A percentile compares a stretch with the other conserved stretches of the same genome.
Evolutionary conservation across 1,140 invertebrate species (phyloP).

Genomic region (Drosophila teissieri): DNA sequence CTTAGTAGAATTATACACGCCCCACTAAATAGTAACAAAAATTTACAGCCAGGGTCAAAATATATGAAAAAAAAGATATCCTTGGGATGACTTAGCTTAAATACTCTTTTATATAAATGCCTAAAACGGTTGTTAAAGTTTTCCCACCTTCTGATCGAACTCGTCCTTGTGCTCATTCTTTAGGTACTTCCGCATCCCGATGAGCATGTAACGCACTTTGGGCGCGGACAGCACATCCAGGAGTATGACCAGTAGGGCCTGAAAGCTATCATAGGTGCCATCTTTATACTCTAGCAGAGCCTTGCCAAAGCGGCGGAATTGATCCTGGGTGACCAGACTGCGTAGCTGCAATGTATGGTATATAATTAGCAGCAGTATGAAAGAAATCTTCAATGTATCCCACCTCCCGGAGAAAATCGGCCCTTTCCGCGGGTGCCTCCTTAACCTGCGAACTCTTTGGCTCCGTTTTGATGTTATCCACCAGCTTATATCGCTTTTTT

Average conservation of each 20-base stretch:
- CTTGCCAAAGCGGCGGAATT: slow-evolving; percentile 87
- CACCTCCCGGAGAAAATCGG: slow-evolving; percentile 76
- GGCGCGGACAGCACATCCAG: slow-evolving; percentile 85
- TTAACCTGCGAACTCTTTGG: slow-evolving; percentile 34
- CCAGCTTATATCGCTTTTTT: slow-evolving; percentile 74
- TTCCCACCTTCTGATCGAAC: slow-evolving; percentile 83
- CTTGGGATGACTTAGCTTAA: not conserved
- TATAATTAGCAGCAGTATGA: not conserved
- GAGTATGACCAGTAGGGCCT: slow-evolving; percentile 85
- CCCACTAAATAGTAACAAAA: not conserved
- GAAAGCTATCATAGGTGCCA: slow-evolving; percentile 85
- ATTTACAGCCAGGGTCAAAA: not conserved
- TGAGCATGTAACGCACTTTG: slow-evolving; percentile 87
- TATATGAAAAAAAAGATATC: not conserved
- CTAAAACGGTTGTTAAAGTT: not conserved
- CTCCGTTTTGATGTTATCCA: slow-evolving; percentile 50
- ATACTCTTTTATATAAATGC: not conserved
- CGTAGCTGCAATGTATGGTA: slow-evolving; percentile 53
- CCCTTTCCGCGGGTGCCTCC: slow-evolving; percentile 64
- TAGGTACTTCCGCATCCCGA: slow-evolving; percentile 87
- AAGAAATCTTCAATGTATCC: not conserved
- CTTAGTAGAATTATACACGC: not conserved
- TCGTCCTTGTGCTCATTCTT: slow-evolving; percentile 86
- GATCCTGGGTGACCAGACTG: slow-evolving; percentile 82
- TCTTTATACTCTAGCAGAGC: slow-evolving; percentile 87